A percentile compares a stretch with the other conserved stretches of the same genome.
Conservation (phyloP, 2,888 invertebrate genomes). For the Chloroclysta siterata region DNA sequence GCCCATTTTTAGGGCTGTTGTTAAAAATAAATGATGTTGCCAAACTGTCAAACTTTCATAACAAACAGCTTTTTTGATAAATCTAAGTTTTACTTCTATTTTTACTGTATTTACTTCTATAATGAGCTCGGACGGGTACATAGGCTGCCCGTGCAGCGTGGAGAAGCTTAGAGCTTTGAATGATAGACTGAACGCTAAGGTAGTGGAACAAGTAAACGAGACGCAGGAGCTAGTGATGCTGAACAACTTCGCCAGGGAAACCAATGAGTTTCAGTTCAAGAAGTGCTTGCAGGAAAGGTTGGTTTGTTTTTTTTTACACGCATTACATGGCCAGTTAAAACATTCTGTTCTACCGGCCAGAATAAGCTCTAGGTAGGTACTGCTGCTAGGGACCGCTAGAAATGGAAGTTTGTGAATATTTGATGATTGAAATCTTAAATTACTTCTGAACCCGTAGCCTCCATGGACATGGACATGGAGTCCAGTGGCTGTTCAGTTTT, state of each 20-base stretch:
- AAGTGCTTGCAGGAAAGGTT: conserved; percentile 67
- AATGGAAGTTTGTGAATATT: too few species aligned
- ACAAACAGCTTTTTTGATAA: conserved; percentile 21
- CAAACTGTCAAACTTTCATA: conserved; percentile 16
- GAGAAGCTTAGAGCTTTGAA: conserved; percentile 54
- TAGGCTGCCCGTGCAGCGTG: conserved; percentile 54
- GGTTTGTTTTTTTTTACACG: not conserved
- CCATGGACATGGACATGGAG: too few species aligned
- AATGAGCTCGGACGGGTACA: conserved; percentile 57
- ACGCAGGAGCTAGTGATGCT: conserved; percentile 71
- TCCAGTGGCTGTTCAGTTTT: too few species aligned
- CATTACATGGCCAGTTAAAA: too few species aligned
- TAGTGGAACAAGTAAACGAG: conserved; percentile 66
- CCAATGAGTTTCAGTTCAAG: conserved; percentile 66
- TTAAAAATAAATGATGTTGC: too few species aligned
- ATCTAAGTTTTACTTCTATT: conserved; percentile 14
- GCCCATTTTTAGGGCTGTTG: too few species aligned
- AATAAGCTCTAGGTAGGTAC: too few species aligned
- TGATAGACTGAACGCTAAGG: conserved; percentile 63
- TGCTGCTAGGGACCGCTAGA: too few species aligned
- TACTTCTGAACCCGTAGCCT: too few species aligned
- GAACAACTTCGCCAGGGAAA: conserved; percentile 67
- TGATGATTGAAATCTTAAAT: too few species aligned
- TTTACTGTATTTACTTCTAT: conserved; percentile 39
- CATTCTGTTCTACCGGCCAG: too few species aligned